Conservation (phyloP, 2,888 invertebrate species). For the Stenoptilia bipunctidactyla region DNA sequence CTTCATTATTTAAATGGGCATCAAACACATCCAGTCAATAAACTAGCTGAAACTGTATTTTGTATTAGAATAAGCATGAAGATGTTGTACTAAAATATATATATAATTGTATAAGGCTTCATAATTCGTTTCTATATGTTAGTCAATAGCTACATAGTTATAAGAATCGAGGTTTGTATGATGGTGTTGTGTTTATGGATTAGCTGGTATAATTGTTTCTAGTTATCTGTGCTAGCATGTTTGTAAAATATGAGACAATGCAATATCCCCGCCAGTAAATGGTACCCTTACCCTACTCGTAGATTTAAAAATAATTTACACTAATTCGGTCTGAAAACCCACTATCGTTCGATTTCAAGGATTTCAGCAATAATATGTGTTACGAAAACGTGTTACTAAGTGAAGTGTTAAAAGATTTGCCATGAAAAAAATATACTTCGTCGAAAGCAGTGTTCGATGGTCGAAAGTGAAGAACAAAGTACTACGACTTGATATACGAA, state of each 20-base stretch:
- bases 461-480: constrained; percentile 62
- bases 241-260: constrained; percentile 47
- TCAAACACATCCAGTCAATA: too few relatives aligned
- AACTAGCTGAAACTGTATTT: too few relatives aligned
- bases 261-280: constrained; percentile 25
- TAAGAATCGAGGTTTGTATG: constrained; percentile 3
- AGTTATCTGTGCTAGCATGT: constrained; percentile 9
- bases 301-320: neutral
- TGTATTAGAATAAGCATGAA: too few relatives aligned
- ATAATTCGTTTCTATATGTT: too few relatives aligned
- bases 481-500: constrained; percentile 62
- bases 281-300: constrained; percentile 1
- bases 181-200: neutral
- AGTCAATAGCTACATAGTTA: too few relatives aligned
- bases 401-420: constrained; percentile 63
- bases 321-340: neutral
- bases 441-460: constrained; percentile 53
- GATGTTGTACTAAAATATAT: too few relatives aligned
- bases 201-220: neutral
- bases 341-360: constrained; percentile 5
- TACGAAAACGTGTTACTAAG: constrained; percentile 44
- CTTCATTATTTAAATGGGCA: too few relatives aligned
- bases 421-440: constrained; percentile 58
- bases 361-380: constrained; percentile 37
- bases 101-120: too few relatives aligned